Percentiles rank a stretch among this genome's conserved stretches.
These are phyloP conservation scores for Electrophaes corylata DNA, from an alignment of 2,888 invertebrate genomes.

Conservation along the genomic window DNA sequence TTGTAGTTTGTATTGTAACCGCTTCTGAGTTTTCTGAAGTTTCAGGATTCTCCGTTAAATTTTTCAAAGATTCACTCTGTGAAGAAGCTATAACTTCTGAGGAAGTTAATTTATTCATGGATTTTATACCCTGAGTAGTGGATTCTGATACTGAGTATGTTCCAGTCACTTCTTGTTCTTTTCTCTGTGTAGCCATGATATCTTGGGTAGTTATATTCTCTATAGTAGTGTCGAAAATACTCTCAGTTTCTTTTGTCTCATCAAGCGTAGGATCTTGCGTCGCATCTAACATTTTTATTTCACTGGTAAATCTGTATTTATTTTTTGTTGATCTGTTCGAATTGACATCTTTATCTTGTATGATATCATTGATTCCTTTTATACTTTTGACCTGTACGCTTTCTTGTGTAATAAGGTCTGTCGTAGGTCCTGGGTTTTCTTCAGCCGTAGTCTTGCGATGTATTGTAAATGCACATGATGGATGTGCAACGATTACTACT, in stretches of 20 bases:
- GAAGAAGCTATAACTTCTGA: not conserved
- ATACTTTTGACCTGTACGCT: slow-evolving; percentile 54
- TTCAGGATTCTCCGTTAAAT: not conserved
- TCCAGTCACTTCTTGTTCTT: not conserved
- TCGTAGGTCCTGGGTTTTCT: slow-evolving; percentile 18
- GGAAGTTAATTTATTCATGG: not conserved
- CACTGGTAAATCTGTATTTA: slow-evolving; percentile 15
- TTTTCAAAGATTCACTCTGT: slow-evolving; percentile 1
- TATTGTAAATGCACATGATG: slow-evolving; percentile 56
- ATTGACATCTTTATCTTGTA: slow-evolving; percentile 23
- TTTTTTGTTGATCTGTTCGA: slow-evolving; percentile 13
- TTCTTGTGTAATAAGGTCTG: slow-evolving; percentile 52
- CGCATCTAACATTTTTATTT: not conserved
- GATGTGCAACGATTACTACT: slow-evolving; percentile 53
- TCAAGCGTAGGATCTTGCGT: not conserved
- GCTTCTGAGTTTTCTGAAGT: not conserved
- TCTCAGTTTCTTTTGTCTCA: not conserved
- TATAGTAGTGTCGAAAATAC: not conserved
- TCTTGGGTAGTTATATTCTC: slow-evolving; percentile 3
- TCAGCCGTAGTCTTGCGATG: slow-evolving; percentile 41
- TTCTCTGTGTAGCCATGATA: not conserved
- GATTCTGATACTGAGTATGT: not conserved
- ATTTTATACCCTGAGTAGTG: not conserved
- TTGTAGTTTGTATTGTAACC: not conserved
- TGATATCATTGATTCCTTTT: slow-evolving; percentile 42